phyloP scores from a whole-genome alignment of 2,797 vertebrate genomes.

The Tarsius wallacei region DNA sequence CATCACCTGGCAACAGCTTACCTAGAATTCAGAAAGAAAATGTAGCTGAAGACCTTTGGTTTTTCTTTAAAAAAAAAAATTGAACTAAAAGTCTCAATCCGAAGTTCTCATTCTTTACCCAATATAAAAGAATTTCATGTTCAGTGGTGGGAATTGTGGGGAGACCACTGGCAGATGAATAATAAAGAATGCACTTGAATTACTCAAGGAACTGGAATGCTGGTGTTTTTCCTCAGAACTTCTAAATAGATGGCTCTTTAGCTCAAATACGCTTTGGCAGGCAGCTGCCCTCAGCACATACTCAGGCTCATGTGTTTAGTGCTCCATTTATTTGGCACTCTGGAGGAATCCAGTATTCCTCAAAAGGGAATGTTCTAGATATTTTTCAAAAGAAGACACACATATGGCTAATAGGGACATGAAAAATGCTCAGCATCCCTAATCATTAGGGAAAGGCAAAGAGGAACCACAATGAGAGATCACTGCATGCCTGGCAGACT shows the following conservation, averaged over 20 bases:
- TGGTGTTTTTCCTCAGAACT: slow-evolving; percentile 17
- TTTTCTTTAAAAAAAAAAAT: neutral
- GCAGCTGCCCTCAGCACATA: neutral
- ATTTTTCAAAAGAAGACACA: neutral
- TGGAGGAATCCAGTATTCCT: neutral
- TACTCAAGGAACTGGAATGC: neutral
- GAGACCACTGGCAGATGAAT: neutral
- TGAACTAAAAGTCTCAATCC: slow-evolving; percentile 36
- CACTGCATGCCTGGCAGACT: neutral
- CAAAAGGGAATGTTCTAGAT: neutral
- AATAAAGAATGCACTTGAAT: neutral
- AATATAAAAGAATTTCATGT: slow-evolving; percentile 33
- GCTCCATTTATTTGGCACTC: neutral
- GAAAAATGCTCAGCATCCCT: neutral
- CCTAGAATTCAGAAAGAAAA: slow-evolving; percentile 90
- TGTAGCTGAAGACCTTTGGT: neutral
- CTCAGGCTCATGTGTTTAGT: neutral
- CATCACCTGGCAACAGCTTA: slow-evolving; percentile 95
- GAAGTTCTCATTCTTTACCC: slow-evolving; percentile 15
- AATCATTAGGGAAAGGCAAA: neutral
- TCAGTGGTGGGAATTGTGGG: neutral
- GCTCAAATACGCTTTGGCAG: neutral
- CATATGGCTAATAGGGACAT: neutral
- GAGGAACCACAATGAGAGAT: neutral
- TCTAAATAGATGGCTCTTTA: slow-evolving; percentile 16